These are phyloP conservation scores for Chloebia gouldiae DNA, from an alignment of 2,113 vertebrate species.

Conservation along the genomic window DNA sequence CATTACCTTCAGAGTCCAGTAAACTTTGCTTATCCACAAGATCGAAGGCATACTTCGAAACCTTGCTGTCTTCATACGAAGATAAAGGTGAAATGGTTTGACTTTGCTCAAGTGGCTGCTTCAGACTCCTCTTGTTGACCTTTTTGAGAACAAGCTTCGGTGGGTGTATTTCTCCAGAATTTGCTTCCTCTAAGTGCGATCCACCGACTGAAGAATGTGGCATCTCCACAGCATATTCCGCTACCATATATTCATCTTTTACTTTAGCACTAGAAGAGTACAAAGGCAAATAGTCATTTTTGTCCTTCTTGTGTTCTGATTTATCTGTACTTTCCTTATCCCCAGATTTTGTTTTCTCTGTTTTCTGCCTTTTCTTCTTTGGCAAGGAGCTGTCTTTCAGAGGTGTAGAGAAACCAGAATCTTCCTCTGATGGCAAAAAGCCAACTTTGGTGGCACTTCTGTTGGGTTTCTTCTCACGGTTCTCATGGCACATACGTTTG, in stretches of 20 bases:
- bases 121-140: constrained; percentile 88
- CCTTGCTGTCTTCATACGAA: constrained; percentile 90
- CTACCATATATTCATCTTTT: constrained; percentile 94
- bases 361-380: constrained; percentile 95
- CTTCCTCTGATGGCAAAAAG: constrained; percentile 80
- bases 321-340: constrained; percentile 81
- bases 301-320: constrained; percentile 82
- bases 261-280: constrained; percentile 90
- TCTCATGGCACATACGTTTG: constrained; percentile 99
- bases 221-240: constrained; percentile 91
- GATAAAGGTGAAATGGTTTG: constrained; percentile 87
- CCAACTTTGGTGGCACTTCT: constrained; percentile 87
- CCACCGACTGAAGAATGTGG: constrained; percentile 82
- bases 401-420: constrained; percentile 75
- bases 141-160: constrained; percentile 95
- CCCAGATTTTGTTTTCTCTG: constrained; percentile 80
- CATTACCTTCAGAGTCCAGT: constrained; percentile 85
- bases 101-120: constrained; percentile 82
- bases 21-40: constrained; percentile 93
- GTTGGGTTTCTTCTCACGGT: constrained; percentile 88
- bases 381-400: constrained; percentile 90
- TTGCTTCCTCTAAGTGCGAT: constrained; percentile 79
- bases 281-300: constrained; percentile 87
- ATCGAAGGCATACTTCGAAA: constrained; percentile 91
- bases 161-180: constrained; percentile 84